Evolutionary conservation across 2,797 vertebrate species (phyloP).

Genomic region (Sebastes steindachneri): DNA sequence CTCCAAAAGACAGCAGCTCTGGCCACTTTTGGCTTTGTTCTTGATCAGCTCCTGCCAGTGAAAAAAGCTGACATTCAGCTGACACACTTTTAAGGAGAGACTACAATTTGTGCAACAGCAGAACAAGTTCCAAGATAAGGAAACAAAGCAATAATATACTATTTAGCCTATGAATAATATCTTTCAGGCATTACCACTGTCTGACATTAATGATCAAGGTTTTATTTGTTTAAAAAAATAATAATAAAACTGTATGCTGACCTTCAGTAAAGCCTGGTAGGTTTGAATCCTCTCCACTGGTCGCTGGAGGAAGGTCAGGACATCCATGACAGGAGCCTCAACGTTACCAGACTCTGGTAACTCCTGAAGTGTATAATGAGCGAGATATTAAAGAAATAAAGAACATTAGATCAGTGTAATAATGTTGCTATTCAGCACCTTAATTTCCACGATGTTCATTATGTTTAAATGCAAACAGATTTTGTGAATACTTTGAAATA

Average conservation of each 20-base stretch:
- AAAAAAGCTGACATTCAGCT: background rate
- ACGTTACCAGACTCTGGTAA: conserved; percentile 76
- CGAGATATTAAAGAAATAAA: conserved; percentile 37
- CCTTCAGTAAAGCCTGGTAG: conserved; percentile 94
- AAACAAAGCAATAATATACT: background rate
- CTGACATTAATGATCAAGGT: background rate
- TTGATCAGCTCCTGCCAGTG: conserved; percentile 90
- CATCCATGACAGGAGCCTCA: conserved; percentile 81
- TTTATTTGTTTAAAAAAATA: too few relatives aligned
- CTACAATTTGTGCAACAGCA: background rate
- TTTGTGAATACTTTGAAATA: conserved; percentile 88
- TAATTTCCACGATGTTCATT: background rate
- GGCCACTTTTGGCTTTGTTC: conserved; percentile 92
- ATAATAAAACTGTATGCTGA: conserved; percentile 49
- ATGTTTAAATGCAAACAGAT: background rate
- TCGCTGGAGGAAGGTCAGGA: conserved; percentile 92
- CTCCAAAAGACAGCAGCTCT: conserved; percentile 91
- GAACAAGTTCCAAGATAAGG: background rate
- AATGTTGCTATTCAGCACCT: background rate
- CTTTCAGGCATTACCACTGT: background rate
- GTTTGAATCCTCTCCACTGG: conserved; percentile 92
- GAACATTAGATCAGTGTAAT: background rate
- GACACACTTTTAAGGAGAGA: background rate
- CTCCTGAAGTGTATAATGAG: conserved; percentile 70
- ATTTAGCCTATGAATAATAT: background rate